phyloP scores from a whole-genome alignment of 2,797 vertebrate genomes.

The Tympanoctomys barrerae region DNA sequence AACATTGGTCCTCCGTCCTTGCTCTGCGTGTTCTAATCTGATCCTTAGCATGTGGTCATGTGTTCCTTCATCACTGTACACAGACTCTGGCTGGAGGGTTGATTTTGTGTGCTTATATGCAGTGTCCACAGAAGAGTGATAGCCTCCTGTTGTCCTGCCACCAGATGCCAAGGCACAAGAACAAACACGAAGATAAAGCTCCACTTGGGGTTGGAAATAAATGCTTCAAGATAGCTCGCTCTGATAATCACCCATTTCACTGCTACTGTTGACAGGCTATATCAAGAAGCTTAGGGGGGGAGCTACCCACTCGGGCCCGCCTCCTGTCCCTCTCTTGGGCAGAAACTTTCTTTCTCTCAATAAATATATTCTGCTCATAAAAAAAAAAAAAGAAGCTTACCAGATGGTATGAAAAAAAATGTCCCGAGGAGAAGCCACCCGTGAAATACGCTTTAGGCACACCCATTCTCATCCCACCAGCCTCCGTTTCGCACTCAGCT shows the following conservation, averaged over 20 bases:
- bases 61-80: background rate
- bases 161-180: background rate
- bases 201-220: background rate
- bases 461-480: background rate
- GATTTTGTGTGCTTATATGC: background rate
- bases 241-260: background rate
- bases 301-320: too few relatives aligned
- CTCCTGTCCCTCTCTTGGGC: too few relatives aligned
- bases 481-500: background rate
- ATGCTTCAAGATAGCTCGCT: background rate
- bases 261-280: background rate
- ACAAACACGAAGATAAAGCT: background rate
- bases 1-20: background rate
- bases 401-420: background rate
- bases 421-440: background rate
- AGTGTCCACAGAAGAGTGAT: background rate
- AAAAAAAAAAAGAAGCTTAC: too few relatives aligned
- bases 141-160: background rate
- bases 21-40: background rate
- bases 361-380: too few relatives aligned
- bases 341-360: too few relatives aligned
- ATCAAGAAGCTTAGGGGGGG: background rate
- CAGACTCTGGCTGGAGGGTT: background rate
- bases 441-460: background rate
- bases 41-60: background rate